Evolutionary conservation across 2,113 vertebrate genomes (phyloP).

Genomic region (Sebastes fasciatus): DNA sequence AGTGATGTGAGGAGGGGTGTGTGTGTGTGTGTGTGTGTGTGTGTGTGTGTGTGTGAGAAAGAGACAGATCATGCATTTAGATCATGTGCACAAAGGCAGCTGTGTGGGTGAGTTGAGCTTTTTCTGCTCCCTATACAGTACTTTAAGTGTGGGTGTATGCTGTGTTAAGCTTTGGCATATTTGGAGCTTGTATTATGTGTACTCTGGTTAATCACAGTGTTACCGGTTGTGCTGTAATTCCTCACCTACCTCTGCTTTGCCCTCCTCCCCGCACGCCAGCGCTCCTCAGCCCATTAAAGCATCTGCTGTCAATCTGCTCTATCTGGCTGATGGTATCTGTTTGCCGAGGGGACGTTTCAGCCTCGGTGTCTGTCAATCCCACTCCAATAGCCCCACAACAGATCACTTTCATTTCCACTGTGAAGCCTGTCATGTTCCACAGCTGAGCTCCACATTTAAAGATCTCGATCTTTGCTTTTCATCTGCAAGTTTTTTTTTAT

Average conservation of each 20-base stretch:
- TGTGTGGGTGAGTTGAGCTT: constrained; percentile 71
- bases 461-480: constrained; percentile 31
- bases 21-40: too few relatives aligned
- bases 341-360: constrained; percentile 52
- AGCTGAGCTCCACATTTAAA: constrained; percentile 18
- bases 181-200: constrained; percentile 50
- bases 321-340: constrained; percentile 65
- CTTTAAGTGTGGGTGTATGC: constrained; percentile 61
- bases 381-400: constrained; percentile 35
- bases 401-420: constrained; percentile 47
- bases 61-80: constrained; percentile 62
- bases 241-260: constrained; percentile 31
- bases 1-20: too few relatives aligned
- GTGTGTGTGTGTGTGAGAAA: too few relatives aligned
- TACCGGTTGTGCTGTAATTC: constrained; percentile 25
- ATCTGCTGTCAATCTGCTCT: constrained; percentile 57
- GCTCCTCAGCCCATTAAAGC: constrained; percentile 34
- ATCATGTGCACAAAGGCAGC: constrained; percentile 65
- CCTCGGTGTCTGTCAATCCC: constrained; percentile 39
- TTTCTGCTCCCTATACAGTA: constrained; percentile 55
- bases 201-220: constrained; percentile 50
- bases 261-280: not conserved
- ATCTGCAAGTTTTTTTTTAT: not conserved
- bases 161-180: constrained; percentile 56
- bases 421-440: constrained; percentile 51